Conservation (phyloP, 2,113 vertebrate species). For the Baryphthengus martii region DNA sequence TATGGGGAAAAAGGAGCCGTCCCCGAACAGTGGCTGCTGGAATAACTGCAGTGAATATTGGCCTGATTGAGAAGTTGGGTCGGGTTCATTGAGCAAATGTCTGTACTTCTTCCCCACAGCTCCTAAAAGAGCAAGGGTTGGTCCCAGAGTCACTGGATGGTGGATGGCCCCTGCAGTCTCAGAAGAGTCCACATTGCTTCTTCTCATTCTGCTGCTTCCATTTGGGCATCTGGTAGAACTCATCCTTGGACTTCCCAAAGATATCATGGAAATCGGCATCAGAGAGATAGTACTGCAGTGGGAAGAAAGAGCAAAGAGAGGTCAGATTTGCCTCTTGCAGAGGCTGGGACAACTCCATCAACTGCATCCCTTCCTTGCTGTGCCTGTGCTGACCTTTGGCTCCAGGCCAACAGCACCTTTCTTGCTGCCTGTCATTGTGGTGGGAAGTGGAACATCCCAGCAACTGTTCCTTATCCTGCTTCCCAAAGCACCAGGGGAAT, state of each 20-base stretch:
- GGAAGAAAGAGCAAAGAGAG: background rate
- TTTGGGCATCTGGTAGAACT: slow-evolving; percentile 85
- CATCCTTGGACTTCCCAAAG: slow-evolving; percentile 79
- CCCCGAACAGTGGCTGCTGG: background rate
- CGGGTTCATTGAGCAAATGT: background rate
- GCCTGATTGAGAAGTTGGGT: background rate
- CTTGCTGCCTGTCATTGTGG: background rate
- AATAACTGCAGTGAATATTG: background rate
- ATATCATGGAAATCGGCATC: slow-evolving; percentile 83
- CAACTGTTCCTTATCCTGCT: background rate
- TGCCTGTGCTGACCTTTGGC: background rate
- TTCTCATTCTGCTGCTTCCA: slow-evolving; percentile 90
- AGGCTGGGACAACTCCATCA: background rate
- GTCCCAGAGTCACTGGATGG: background rate
- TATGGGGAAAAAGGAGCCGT: background rate
- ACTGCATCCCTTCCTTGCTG: background rate
- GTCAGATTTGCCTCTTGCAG: background rate
- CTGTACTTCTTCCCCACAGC: background rate
- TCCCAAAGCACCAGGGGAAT: background rate
- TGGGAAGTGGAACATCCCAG: background rate
- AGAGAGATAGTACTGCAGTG: slow-evolving; percentile 80
- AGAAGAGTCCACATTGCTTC: slow-evolving; percentile 88
- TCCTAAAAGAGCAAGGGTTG: background rate
- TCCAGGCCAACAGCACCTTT: background rate
- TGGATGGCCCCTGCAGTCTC: background rate